phyloP scores from a whole-genome alignment of 1,140 invertebrate species.

The Drosophila dunni region DNA sequence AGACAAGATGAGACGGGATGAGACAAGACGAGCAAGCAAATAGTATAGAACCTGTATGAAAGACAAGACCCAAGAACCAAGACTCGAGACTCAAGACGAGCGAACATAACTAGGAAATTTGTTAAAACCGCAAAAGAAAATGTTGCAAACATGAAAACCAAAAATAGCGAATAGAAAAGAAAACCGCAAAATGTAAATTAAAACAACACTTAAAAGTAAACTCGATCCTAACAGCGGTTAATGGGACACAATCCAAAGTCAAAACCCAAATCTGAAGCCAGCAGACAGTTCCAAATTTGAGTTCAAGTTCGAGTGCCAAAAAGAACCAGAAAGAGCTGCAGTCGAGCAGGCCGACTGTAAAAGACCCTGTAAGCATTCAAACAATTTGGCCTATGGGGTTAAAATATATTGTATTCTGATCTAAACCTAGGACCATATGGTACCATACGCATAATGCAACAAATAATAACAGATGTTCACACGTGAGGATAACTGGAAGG shows the following conservation, averaged over 20 bases:
- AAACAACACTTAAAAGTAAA: slow-evolving; percentile 73
- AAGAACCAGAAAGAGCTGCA: neutral
- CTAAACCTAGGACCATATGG: too few relatives aligned
- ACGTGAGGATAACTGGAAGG: too few relatives aligned
- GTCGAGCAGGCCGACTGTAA: too few relatives aligned
- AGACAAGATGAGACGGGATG: slow-evolving; percentile 44
- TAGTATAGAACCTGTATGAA: slow-evolving; percentile 74
- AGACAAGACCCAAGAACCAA: slow-evolving; percentile 51
- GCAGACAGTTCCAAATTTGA: slow-evolving; percentile 29
- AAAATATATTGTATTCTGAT: too few relatives aligned
- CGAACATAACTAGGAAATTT: slow-evolving; percentile 74
- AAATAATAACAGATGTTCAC: too few relatives aligned
- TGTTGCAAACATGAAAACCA: slow-evolving; percentile 72
- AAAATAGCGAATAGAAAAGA: neutral
- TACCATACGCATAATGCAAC: too few relatives aligned
- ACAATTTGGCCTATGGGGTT: too few relatives aligned
- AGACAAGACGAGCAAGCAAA: slow-evolving; percentile 33
- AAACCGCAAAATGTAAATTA: slow-evolving; percentile 60
- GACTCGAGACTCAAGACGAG: neutral
- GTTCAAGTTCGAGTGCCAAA: slow-evolving; percentile 18
- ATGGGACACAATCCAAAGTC: slow-evolving; percentile 51
- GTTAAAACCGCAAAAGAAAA: slow-evolving; percentile 75
- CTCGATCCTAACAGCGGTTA: slow-evolving; percentile 67
- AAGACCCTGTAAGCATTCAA: too few relatives aligned
- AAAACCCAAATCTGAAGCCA: slow-evolving; percentile 20